Percentiles rank a stretch among this genome's conserved stretches.
These are phyloP conservation scores for Ptilorrhoa leucosticta DNA, from an alignment of 2,113 vertebrate genomes.

Conservation along the genomic window DNA sequence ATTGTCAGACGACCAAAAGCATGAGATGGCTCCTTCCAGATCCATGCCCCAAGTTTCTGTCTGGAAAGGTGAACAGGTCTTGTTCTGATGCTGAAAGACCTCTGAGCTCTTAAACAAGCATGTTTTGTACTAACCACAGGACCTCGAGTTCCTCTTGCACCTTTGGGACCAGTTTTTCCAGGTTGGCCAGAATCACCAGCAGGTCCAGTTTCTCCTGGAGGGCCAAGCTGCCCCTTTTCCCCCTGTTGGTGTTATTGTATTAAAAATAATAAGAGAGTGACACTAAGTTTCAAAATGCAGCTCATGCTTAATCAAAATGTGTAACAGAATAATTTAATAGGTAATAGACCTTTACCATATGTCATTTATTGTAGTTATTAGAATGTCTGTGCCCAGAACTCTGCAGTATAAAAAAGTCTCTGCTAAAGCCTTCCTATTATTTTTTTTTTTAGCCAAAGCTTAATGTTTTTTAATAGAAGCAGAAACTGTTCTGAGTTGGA, in stretches of 20 bases:
- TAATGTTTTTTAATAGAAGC: not conserved
- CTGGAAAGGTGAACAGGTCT: not conserved
- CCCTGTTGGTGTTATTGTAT: conserved; percentile 75
- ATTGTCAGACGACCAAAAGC: not conserved
- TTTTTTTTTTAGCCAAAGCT: not conserved
- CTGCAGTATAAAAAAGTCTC: not conserved
- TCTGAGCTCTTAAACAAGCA: not conserved
- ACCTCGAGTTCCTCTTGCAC: conserved; percentile 91
- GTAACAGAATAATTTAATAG: not conserved
- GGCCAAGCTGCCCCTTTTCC: conserved; percentile 83
- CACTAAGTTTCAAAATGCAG: not conserved
- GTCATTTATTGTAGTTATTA: not conserved
- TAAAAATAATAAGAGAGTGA: not conserved
- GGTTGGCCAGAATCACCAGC: conserved; percentile 77
- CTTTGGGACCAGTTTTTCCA: conserved; percentile 87
- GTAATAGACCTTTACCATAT: not conserved
- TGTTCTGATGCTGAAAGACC: not conserved
- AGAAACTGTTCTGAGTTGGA: not conserved
- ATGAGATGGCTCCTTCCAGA: not conserved
- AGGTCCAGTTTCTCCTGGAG: conserved; percentile 81
- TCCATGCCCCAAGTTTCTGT: not conserved
- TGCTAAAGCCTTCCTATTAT: not conserved
- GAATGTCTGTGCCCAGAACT: not conserved
- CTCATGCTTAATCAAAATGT: not conserved
- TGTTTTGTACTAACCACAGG: conserved; percentile 76